Evolutionary conservation across 92 coral and sea anemone genomes (phyloP), one percentile per base, ranked within the genome.

Genomic region (Porites cylindrica): DNA sequence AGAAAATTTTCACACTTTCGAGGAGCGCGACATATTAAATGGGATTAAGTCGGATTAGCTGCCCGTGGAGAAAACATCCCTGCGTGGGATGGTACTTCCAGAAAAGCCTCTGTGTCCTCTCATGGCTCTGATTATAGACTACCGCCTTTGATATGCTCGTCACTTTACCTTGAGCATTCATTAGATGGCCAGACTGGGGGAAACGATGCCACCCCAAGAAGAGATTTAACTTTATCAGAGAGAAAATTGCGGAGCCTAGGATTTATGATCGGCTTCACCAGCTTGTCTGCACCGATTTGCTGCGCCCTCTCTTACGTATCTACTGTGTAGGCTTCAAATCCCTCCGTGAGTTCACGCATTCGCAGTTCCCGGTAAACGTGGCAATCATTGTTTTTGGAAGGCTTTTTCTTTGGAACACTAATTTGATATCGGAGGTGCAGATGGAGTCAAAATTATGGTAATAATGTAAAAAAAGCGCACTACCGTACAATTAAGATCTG

Each of bases 131-230:
- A 47, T 92, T 38, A 92, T 88, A 74, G 94, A 92, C 72, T 92
- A 92, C 72, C 92, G 94, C 11, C 84, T 92, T 16, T 43, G 24
- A 23, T 92, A 19, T 92, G 94, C 73, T 85, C 94, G 7, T 81
- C 88, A 13, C 84, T 92, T 62, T 92, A 85, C 84, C 78, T 92
- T 29, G 95, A 92, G 74, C 95, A 92, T 78, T 87, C 95, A 51
- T 65, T 89, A 24, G 94, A 84, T 18, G 85, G 38, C 38, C 2
- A 2, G 38, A 1, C 38, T 29, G 38, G 38, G 38, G 3, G 2
- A 29, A 29, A 29, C 38, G 64, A 24, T 32, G 54, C 21, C 10
- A 51, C 26, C 16, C 10, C 0, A 5, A 20, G 4, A 9, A 38
- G 86, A 60, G 43, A 51, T 59, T 47, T 72, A 11, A 72, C 59